These are phyloP conservation scores for Lagopus leucura DNA, from an alignment of 2,113 vertebrate genomes.

Conservation along the genomic window DNA sequence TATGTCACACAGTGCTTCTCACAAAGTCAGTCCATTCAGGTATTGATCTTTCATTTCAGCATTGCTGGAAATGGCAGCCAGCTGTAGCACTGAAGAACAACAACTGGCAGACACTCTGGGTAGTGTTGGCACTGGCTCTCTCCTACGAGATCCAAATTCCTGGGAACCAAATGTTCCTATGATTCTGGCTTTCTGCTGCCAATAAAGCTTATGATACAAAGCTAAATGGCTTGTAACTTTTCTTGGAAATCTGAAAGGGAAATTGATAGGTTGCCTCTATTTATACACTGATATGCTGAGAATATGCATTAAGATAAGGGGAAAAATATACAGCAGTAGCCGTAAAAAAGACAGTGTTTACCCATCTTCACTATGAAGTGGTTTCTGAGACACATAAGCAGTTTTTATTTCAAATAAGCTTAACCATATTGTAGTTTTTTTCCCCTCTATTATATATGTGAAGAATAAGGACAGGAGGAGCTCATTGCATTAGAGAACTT, in stretches of 20 bases:
- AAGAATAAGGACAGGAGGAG: neutral
- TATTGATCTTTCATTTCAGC: constrained; percentile 59
- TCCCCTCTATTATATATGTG: neutral
- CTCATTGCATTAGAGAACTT: neutral
- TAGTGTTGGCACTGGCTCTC: constrained; percentile 72
- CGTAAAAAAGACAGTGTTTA: neutral
- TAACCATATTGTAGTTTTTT: neutral
- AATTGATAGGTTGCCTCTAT: constrained; percentile 73
- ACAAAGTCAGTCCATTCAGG: constrained; percentile 39
- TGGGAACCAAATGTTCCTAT: constrained; percentile 82
- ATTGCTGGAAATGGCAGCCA: constrained; percentile 72
- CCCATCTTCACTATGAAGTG: neutral
- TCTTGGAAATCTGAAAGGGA: constrained; percentile 76
- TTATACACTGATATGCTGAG: neutral
- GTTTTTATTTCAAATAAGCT: neutral
- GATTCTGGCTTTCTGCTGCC: constrained; percentile 79
- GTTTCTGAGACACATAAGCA: neutral
- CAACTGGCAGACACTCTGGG: constrained; percentile 77
- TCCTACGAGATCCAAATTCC: constrained; percentile 75
- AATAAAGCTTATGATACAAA: constrained; percentile 80
- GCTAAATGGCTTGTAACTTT: constrained; percentile 81
- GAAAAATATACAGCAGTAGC: neutral
- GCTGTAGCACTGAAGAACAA: constrained; percentile 78
- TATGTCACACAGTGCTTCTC: neutral
- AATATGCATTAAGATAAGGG: constrained; percentile 11